A percentile compares a stretch with the other conserved stretches of the same genome.
phyloP scores from a whole-genome alignment of 2,888 invertebrate genomes.

The Zygaena filipendulae region DNA sequence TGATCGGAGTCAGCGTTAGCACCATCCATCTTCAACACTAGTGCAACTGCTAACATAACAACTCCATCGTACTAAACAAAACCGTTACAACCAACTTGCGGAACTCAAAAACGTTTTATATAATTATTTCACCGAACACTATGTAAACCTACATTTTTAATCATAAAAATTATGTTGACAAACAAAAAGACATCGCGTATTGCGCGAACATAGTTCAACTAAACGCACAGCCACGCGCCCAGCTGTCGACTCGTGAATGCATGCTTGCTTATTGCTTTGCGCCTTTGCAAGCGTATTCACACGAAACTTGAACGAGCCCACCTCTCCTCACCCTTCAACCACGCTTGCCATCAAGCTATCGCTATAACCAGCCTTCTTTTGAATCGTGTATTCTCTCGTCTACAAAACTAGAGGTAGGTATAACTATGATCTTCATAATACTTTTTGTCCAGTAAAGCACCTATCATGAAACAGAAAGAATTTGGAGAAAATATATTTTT shows the following conservation, averaged over 20 bases:
- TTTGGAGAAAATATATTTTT: no score
- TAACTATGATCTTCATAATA: no score
- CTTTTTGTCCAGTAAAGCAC: no score
- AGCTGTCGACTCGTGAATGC: constrained; percentile 37
- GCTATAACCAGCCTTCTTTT: no score
- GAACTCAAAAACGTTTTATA: constrained; percentile 20
- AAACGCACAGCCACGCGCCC: constrained; percentile 27
- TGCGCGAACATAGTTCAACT: constrained; percentile 19
- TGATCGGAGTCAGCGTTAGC: constrained; percentile 73
- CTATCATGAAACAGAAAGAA: no score
- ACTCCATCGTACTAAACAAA: constrained; percentile 18
- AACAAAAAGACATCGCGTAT: constrained; percentile 46
- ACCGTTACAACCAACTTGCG: constrained; percentile 22
- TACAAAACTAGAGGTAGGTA: no score
- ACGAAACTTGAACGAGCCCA: no score
- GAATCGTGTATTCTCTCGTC: no score
- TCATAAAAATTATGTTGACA: constrained; percentile 38
- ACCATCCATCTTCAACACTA: constrained; percentile 58
- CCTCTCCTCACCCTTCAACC: no score
- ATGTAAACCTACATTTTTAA: constrained; percentile 15
- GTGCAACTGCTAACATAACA: constrained; percentile 30
- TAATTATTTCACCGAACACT: constrained; percentile 33
- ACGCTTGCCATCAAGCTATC: no score
- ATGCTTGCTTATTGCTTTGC: neutral
- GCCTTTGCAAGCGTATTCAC: no score